phyloP scores from a whole-genome alignment of 2,888 invertebrate genomes.

The Tyria jacobaeae region DNA sequence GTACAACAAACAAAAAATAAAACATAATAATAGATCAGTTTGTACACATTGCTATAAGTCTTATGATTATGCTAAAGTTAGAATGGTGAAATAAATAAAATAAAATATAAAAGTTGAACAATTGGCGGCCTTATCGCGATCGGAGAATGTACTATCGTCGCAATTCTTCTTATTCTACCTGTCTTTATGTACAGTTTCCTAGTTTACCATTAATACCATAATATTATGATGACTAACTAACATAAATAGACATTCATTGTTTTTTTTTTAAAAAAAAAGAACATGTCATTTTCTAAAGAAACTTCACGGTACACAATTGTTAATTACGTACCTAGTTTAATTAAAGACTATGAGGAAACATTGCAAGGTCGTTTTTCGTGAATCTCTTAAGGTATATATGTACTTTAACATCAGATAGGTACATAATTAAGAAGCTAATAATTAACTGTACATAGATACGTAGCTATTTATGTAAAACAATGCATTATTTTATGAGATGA shows the following conservation, averaged over 20 bases:
- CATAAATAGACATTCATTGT: no score
- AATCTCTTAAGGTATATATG: slow-evolving; percentile 28
- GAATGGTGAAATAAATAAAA: no score
- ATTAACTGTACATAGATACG: slow-evolving; percentile 36
- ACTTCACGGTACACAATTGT: slow-evolving; percentile 33
- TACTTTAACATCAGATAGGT: slow-evolving; percentile 23
- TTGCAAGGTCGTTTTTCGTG: slow-evolving; percentile 49
- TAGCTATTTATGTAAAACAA: slow-evolving; percentile 44
- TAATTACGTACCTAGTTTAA: slow-evolving; percentile 49
- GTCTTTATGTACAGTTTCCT: neutral
- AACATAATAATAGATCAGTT: no score
- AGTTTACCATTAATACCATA: neutral
- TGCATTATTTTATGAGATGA: slow-evolving; percentile 15
- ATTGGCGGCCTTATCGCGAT: no score
- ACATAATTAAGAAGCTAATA: slow-evolving; percentile 25
- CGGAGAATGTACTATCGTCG: no score
- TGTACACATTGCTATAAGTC: no score
- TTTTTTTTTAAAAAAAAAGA: slow-evolving; percentile 3
- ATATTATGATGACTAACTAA: neutral
- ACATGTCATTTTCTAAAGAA: slow-evolving; percentile 38
- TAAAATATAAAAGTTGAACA: no score
- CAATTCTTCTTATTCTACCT: no score
- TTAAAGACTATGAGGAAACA: slow-evolving; percentile 55
- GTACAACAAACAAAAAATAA: no score
- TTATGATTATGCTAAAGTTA: no score